phyloP scores from a whole-genome alignment of 2,113 vertebrate genomes.

The Malurus melanocephalus region DNA sequence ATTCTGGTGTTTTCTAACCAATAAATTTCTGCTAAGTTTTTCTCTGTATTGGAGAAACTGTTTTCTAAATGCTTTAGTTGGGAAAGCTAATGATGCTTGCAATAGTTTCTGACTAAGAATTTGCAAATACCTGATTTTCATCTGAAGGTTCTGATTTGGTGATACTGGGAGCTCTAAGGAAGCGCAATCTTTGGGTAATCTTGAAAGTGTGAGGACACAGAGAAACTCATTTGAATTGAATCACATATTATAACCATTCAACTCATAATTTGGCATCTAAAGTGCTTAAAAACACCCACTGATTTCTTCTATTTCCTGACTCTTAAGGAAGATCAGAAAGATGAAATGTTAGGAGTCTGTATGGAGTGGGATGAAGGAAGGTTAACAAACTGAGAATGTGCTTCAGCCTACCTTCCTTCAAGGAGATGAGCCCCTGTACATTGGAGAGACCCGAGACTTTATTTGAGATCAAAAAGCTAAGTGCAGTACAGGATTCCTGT shows the following conservation, averaged over 20 bases:
- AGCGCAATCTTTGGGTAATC: neutral
- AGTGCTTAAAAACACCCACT: conserved; percentile 30
- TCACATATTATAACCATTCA: conserved; percentile 27
- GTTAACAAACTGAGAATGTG: neutral
- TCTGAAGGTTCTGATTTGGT: neutral
- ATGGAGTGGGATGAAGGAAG: neutral
- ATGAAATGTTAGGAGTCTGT: neutral
- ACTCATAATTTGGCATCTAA: conserved; percentile 10
- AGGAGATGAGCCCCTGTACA: neutral
- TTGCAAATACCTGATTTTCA: neutral
- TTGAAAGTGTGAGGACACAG: neutral
- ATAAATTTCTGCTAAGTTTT: neutral
- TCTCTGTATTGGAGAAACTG: neutral
- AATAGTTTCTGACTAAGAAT: neutral
- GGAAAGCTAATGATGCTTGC: neutral
- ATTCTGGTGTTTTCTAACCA: neutral
- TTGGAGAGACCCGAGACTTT: neutral
- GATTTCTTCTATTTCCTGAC: conserved; percentile 19
- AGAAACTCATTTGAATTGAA: conserved; percentile 10
- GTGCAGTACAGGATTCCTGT: neutral
- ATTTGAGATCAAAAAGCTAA: neutral
- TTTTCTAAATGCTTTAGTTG: neutral
- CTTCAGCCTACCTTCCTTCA: neutral
- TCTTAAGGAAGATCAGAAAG: conserved; percentile 15
- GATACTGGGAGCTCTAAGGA: neutral